phyloP scores from a whole-genome alignment of 30 jellyfish, hydroid and myxozoan genomes.

The Aurelia aurita region DNA sequence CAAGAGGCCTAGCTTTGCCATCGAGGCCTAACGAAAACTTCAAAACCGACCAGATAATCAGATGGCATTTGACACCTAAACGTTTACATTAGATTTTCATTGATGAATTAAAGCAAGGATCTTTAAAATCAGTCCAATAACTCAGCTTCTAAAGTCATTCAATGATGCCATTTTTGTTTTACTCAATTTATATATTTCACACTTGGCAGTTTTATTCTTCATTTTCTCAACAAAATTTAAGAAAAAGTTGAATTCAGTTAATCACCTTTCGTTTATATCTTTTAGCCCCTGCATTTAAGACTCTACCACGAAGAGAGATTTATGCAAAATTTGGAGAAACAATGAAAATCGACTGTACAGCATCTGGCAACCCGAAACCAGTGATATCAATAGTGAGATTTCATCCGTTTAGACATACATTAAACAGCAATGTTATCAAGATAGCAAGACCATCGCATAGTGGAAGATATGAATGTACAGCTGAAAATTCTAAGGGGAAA shows the following conservation, averaged over 20 bases:
- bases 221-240: not conserved
- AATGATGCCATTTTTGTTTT: too few relatives aligned
- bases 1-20: too few relatives aligned
- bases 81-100: too few relatives aligned
- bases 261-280: not conserved
- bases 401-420: constrained; percentile 3
- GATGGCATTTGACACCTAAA: too few relatives aligned
- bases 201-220: too few relatives aligned
- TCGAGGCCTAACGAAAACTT: too few relatives aligned
- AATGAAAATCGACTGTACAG: constrained; percentile 14
- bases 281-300: constrained; percentile 24
- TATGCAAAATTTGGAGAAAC: constrained; percentile 1
- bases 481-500: constrained; percentile 9
- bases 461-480: constrained; percentile 55
- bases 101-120: too few relatives aligned
- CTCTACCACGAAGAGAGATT: constrained; percentile 1
- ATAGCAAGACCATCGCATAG: not conserved
- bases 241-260: not conserved
- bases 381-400: not conserved
- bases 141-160: too few relatives aligned
- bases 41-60: too few relatives aligned
- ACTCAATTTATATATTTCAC: too few relatives aligned
- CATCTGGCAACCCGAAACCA: constrained; percentile 55
- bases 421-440: not conserved
- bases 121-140: too few relatives aligned